phyloP scores from a whole-genome alignment of 1,140 invertebrate species.

The Drosophila lacteicornis region DNA sequence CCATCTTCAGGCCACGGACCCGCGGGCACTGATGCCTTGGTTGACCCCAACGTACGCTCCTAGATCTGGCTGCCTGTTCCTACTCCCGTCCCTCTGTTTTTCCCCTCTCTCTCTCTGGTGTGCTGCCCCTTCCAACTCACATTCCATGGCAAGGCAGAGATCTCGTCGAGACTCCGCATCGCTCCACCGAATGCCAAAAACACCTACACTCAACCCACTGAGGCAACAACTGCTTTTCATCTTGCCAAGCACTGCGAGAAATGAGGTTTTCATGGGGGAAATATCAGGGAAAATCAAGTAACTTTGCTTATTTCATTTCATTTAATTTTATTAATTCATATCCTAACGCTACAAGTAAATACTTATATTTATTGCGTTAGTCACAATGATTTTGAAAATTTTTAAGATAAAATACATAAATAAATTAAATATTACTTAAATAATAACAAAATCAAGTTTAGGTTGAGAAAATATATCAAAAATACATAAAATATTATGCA shows the following conservation, averaged over 20 bases:
- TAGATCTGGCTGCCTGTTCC: conserved; percentile 28
- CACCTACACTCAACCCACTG: conserved; percentile 71
- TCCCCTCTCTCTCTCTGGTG: conserved; percentile 2
- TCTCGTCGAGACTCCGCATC: conserved; percentile 19
- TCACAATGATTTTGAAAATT: too few species aligned
- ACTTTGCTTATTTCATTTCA: too few species aligned
- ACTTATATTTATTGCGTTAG: too few species aligned
- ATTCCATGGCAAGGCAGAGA: conserved; percentile 60
- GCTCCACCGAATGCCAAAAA: conserved; percentile 71
- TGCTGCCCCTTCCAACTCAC: conserved; percentile 46
- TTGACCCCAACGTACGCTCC: conserved; percentile 74
- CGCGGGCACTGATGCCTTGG: conserved; percentile 51
- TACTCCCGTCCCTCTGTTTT: background rate
- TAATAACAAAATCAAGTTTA: too few species aligned
- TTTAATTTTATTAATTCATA: too few species aligned
- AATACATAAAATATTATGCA: too few species aligned
- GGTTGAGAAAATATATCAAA: too few species aligned
- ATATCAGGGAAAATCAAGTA: too few species aligned
- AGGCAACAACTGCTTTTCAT: conserved; percentile 51
- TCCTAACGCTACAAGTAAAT: too few species aligned
- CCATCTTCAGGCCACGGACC: conserved; percentile 48
- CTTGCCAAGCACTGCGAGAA: conserved; percentile 9
- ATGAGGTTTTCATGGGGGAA: background rate
- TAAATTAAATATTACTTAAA: too few species aligned
- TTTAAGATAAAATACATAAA: too few species aligned